These are phyloP conservation scores for Bicyclus anynana DNA, from an alignment of 1,140 invertebrate species.

Conservation along the genomic window DNA sequence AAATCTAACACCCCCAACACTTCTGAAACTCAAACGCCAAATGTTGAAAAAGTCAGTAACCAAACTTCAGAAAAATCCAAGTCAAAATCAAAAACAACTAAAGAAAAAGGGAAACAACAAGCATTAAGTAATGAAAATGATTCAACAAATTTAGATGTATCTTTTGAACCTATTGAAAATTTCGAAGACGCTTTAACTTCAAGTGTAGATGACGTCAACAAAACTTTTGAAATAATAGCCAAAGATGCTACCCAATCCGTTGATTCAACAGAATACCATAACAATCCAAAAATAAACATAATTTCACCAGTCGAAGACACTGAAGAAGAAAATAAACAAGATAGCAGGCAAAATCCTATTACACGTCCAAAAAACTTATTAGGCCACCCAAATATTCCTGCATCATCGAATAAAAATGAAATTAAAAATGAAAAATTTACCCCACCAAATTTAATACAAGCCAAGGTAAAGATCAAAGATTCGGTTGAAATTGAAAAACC, in stretches of 20 bases:
- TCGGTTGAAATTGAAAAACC: slow-evolving; percentile 43
- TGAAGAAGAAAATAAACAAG: slow-evolving; percentile 21
- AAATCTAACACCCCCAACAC: slow-evolving; percentile 11
- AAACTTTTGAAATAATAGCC: slow-evolving; percentile 67
- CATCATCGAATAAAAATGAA: slow-evolving; percentile 74
- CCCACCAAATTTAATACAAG: slow-evolving; percentile 52
- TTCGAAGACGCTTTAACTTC: slow-evolving; percentile 69
- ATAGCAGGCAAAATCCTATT: slow-evolving; percentile 44
- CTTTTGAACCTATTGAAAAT: slow-evolving; percentile 58
- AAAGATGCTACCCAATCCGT: slow-evolving; percentile 35
- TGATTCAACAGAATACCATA: slow-evolving; percentile 20
- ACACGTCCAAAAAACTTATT: slow-evolving; percentile 77
- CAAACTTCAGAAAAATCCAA: slow-evolving; percentile 43
- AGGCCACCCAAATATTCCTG: slow-evolving; percentile 75
- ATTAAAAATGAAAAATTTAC: slow-evolving; percentile 76
- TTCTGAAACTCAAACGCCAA: slow-evolving; percentile 8
- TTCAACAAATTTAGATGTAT: slow-evolving; percentile 7
- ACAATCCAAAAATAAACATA: slow-evolving; percentile 58
- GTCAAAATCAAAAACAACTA: slow-evolving; percentile 31
- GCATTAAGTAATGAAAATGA: slow-evolving; percentile 1
- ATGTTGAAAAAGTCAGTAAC: slow-evolving; percentile 14
- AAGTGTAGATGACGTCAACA: slow-evolving; percentile 60
- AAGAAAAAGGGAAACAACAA: slow-evolving; percentile 55
- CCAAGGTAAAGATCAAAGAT: slow-evolving; percentile 70
- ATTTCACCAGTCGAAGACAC: slow-evolving; percentile 50